Evolutionary conservation across 2,888 invertebrate genomes (phyloP).

Genomic region (Drosophila multiciliata): DNA sequence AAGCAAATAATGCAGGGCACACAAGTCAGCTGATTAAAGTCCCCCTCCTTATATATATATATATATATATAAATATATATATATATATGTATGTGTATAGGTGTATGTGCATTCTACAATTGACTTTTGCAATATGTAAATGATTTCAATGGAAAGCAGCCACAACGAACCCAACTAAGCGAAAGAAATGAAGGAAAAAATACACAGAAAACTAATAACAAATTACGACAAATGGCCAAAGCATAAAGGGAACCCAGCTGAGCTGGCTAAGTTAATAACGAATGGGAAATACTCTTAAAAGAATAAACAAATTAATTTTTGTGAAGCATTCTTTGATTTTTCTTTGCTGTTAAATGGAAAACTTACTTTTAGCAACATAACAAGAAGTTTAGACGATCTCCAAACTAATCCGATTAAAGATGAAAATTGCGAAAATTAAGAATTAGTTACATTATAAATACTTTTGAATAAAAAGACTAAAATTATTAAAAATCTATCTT

Average conservation of each 20-base stretch:
- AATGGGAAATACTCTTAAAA: conserved; percentile 6
- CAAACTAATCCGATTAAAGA: fast-evolving
- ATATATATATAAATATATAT: conserved; percentile 16
- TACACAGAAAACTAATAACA: conserved; percentile 69
- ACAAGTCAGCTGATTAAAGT: conserved; percentile 40
- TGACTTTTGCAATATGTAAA: conserved; percentile 75
- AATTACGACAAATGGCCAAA: conserved; percentile 69
- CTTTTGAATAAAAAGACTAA: neutral
- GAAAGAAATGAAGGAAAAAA: conserved; percentile 8
- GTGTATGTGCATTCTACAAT: conserved; percentile 38
- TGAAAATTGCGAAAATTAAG: neutral
- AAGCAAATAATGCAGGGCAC: conserved; percentile 58
- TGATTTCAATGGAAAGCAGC: conserved; percentile 79
- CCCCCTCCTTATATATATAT: conserved; percentile 4
- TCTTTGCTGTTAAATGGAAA: neutral
- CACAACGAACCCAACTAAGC: conserved; percentile 41
- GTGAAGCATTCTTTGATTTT: too few species aligned
- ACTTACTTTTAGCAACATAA: neutral
- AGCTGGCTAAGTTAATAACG: conserved; percentile 17
- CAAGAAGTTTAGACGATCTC: fast-evolving
- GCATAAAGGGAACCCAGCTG: conserved; percentile 38
- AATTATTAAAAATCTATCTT: neutral
- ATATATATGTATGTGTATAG: conserved; percentile 1
- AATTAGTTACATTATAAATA: too few species aligned
- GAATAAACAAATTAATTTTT: too few species aligned